These are phyloP conservation scores for Donacobius atricapilla DNA, from an alignment of 2,113 vertebrate species.

Conservation along the genomic window DNA sequence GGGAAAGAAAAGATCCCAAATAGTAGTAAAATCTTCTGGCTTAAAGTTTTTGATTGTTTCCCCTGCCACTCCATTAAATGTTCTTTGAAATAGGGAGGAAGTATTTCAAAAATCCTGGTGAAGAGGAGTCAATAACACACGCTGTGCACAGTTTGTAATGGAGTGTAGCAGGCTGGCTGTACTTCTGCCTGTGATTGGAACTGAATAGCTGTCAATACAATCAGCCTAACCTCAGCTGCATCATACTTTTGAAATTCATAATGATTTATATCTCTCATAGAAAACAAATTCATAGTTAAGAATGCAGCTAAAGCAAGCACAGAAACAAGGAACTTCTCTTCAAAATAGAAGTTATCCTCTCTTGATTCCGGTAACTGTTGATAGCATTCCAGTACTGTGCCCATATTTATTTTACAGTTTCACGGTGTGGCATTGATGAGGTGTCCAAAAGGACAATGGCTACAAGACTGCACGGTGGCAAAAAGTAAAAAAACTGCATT, in stretches of 20 bases:
- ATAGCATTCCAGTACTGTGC: background rate
- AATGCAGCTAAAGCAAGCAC: background rate
- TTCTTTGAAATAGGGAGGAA: background rate
- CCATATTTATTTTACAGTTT: background rate
- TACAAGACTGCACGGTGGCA: background rate
- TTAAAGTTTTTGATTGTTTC: background rate
- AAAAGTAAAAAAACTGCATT: background rate
- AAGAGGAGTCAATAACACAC: background rate
- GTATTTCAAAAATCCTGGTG: background rate
- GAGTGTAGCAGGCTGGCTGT: background rate
- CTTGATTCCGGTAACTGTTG: background rate
- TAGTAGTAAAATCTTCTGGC: background rate
- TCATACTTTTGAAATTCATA: background rate
- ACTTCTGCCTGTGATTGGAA: background rate
- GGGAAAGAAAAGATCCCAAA: rapidly evolving
- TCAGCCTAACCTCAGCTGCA: background rate
- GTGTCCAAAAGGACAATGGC: background rate
- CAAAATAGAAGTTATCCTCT: background rate
- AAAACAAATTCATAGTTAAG: background rate
- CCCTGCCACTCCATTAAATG: background rate
- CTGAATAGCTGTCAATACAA: background rate
- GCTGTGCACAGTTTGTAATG: background rate
- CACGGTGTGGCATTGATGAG: background rate
- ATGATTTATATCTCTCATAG: background rate
- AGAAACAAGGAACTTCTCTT: background rate